A percentile compares a stretch with the other conserved stretches of the same genome.
Evolutionary conservation across 2,113 vertebrate species (phyloP).

Genomic region (Tangachromis dhanisi): DNA sequence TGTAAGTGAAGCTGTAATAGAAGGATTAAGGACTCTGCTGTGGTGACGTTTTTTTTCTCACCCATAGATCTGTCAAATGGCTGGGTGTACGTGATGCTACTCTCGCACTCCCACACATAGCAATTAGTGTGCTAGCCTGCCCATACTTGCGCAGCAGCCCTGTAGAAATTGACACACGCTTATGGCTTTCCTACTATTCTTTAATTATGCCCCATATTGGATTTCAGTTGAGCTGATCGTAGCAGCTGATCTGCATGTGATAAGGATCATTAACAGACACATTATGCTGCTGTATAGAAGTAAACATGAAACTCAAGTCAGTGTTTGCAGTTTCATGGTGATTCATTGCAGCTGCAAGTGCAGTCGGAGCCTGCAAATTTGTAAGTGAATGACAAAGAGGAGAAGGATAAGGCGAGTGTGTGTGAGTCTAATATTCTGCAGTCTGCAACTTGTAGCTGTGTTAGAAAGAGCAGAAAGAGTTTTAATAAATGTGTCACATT

Average conservation of each 20-base stretch:
- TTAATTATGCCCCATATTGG: not conserved
- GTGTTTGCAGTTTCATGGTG: not conserved
- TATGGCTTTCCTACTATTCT: not conserved
- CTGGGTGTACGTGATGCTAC: slow-evolving; percentile 14
- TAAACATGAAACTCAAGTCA: not conserved
- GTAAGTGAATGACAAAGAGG: not conserved
- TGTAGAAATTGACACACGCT: not conserved
- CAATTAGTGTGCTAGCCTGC: slow-evolving; percentile 25
- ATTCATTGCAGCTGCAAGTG: not conserved
- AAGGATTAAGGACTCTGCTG: slow-evolving; percentile 3
- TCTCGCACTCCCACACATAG: slow-evolving; percentile 37
- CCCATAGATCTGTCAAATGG: slow-evolving; percentile 24
- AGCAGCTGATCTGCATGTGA: not conserved
- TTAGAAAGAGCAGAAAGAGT: not conserved
- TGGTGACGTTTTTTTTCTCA: not conserved
- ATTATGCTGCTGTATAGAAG: not conserved
- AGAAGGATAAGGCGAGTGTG: not conserved
- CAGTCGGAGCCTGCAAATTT: not conserved
- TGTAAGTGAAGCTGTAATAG: slow-evolving; percentile 3
- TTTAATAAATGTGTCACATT: not conserved
- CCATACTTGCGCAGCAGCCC: not conserved
- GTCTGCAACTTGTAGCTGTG: not conserved
- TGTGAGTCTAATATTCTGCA: not conserved
- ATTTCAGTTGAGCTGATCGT: not conserved
- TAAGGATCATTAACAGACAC: not conserved